Evolutionary conservation across 2,113 vertebrate genomes (phyloP).

Genomic region (Sceloporus undulatus): DNA sequence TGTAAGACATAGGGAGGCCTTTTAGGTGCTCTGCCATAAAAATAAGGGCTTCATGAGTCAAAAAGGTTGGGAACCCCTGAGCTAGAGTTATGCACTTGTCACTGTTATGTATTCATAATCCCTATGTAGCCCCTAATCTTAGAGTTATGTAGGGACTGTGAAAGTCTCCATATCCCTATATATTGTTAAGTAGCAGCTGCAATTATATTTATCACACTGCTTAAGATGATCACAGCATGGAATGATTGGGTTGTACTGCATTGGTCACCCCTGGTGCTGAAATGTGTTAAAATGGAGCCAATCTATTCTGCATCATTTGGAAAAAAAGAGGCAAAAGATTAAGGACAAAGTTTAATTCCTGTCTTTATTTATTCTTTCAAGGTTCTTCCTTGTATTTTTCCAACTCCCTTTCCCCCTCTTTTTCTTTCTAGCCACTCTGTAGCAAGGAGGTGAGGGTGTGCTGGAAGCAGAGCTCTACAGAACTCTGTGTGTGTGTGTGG

Average conservation of each 20-base stretch:
- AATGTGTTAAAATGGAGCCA: conserved; percentile 50
- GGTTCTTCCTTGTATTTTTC: conserved; percentile 51
- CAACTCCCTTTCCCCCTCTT: conserved; percentile 47
- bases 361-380: conserved; percentile 50
- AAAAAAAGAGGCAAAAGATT: conserved; percentile 61
- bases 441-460: not conserved
- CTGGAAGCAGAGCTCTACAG: conserved; percentile 48
- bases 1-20: no score
- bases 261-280: not conserved
- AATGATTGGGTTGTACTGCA: not conserved
- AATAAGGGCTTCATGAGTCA: no score
- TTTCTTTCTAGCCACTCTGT: not conserved
- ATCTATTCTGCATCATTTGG: conserved; percentile 45
- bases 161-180: no score
- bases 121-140: no score
- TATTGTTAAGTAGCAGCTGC: no score
- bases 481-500: conserved; percentile 24
- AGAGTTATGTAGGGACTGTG: no score
- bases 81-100: no score
- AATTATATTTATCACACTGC: conserved; percentile 2
- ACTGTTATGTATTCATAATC: no score
- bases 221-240: conserved; percentile 30
- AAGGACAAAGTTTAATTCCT: conserved; percentile 54
- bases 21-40: no score
- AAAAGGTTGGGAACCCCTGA: no score